These are phyloP conservation scores for Orthonychiurus folsomi DNA, from an alignment of 2,888 invertebrate species.

Conservation along the genomic window DNA sequence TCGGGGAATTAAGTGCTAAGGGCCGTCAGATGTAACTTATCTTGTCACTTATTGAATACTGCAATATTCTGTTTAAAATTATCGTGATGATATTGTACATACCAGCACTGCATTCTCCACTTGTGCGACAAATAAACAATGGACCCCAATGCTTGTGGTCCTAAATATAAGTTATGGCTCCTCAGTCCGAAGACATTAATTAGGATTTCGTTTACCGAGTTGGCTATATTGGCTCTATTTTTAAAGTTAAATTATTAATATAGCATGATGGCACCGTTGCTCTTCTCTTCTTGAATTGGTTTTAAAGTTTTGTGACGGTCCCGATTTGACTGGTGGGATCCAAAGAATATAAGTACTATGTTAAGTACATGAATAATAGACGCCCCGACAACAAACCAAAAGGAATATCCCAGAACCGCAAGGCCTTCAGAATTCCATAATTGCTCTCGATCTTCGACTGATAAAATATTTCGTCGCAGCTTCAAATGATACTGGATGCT, in stretches of 20 bases:
- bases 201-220: not conserved
- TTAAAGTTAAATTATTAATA: conserved; percentile 49
- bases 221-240: not conserved
- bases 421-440: conserved; percentile 75
- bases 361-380: conserved; percentile 62
- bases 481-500: conserved; percentile 71
- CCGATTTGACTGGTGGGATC: conserved; percentile 56
- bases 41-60: no score
- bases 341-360: conserved; percentile 62
- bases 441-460: conserved; percentile 64
- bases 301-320: conserved; percentile 55
- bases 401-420: conserved; percentile 76
- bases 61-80: no score
- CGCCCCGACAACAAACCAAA: conserved; percentile 71
- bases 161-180: not conserved
- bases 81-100: no score
- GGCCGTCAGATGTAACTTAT: no score
- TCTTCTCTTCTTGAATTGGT: conserved; percentile 66
- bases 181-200: not conserved
- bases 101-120: no score
- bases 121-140: no score
- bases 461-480: conserved; percentile 71
- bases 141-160: no score
- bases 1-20: no score
- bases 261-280: conserved; percentile 75